Evolutionary conservation across 2,888 invertebrate genomes (phyloP), one percentile per base, ranked within the genome.

Genomic region (Thymelicus acteon): DNA sequence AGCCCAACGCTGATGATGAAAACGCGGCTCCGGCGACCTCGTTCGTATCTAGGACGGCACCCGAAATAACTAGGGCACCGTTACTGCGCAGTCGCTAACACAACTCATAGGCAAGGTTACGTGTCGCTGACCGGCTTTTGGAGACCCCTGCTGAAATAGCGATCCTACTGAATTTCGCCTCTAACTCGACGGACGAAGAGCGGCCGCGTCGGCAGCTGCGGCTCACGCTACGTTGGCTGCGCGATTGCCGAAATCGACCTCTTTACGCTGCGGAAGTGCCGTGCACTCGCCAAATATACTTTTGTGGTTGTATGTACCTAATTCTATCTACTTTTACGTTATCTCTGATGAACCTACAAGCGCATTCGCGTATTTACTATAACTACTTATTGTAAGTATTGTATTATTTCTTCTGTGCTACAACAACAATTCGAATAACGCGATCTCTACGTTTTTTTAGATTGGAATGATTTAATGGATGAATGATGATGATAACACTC

Each of bases 1-100:
- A 89, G 89, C 85, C 82, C 80, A 82, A 80, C 84, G 82, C 79
- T 87, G 87, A 86, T 90, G 90, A 90, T 91, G 91, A 90, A 91
- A 90, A 91, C 90, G 84, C 87, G 86, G 85, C 87, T 84, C 82
- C 76, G 80, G 77, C 79, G 91, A 85, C 92, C 91, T 91, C 90
- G 91, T 87, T 88, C 74, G 78, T 79, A 92, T 89, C 87, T 92
- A 91, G 92, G 90, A 87, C 92, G 85, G 85, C 84, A 90, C 88
- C 93, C 91, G 82, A 92, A 92, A 92, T 92, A 92, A 92, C 92
- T 91, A 89, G 91, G 91, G 83, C 92, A 89, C 86, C 85, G 89
- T 91, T 88, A 90, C 87, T 87, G 90, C 91, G 89, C 90, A 89
- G 87, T 77, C 86, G 88, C 87, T 86, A 88, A 84, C 87, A 86